A percentile compares a stretch with the other conserved stretches of the same genome.
Evolutionary conservation across 2,888 invertebrate species (phyloP).

Genomic region (Julus scandinavius): DNA sequence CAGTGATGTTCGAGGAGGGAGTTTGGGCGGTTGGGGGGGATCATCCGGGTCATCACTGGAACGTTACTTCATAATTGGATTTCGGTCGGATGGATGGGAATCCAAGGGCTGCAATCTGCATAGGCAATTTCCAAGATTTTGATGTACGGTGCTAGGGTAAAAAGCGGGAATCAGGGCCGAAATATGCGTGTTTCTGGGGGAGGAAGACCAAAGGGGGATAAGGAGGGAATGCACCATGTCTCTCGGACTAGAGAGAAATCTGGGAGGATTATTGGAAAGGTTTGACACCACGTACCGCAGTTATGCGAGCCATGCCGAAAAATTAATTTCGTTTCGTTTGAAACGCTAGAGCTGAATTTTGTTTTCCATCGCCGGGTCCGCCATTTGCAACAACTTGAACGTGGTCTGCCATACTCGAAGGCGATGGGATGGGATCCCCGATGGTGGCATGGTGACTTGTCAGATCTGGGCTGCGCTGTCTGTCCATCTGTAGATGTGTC

Average conservation of each 20-base stretch:
- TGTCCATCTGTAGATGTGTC: too few relatives aligned
- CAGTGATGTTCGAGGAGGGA: not conserved
- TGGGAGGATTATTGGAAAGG: not conserved
- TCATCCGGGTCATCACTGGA: constrained; percentile 49
- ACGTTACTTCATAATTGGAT: constrained; percentile 51
- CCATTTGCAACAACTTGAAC: not conserved
- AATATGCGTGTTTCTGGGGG: not conserved
- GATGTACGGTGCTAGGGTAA: not conserved
- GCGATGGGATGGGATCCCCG: too few relatives aligned
- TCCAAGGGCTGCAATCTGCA: constrained; percentile 37
- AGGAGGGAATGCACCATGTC: not conserved
- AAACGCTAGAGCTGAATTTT: not conserved
- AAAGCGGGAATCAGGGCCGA: not conserved
- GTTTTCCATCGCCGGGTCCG: not conserved
- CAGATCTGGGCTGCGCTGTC: too few relatives aligned
- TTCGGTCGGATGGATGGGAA: constrained; percentile 46
- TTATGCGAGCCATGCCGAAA: not conserved
- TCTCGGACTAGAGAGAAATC: constrained; percentile 1
- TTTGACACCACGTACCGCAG: not conserved
- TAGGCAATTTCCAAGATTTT: constrained; percentile 46
- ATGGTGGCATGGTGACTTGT: too few relatives aligned
- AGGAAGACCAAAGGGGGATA: not conserved
- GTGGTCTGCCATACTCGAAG: too few relatives aligned
- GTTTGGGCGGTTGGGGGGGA: not conserved
- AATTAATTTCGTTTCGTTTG: not conserved